phyloP scores from a whole-genome alignment of 2,888 invertebrate species.

The Pollenia amentaria region DNA sequence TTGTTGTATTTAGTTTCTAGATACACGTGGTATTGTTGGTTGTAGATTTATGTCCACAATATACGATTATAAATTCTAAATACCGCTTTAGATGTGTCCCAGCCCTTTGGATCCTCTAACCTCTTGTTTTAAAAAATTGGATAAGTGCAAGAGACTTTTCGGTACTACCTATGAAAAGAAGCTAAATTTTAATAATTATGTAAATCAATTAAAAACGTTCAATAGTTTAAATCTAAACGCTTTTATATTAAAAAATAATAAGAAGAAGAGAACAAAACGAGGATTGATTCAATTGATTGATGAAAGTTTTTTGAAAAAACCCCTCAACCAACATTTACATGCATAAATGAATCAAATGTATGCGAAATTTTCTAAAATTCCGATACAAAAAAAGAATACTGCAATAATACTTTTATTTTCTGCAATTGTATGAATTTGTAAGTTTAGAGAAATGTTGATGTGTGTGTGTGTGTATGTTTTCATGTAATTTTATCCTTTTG shows the following conservation, averaged over 20 bases:
- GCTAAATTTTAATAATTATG: too few relatives aligned
- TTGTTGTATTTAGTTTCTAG: slow-evolving; percentile 50
- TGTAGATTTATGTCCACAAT: slow-evolving; percentile 76
- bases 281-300: too few relatives aligned
- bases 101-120: neutral
- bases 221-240: too few relatives aligned
- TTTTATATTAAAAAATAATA: too few relatives aligned
- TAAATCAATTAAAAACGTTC: too few relatives aligned
- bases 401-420: slow-evolving; percentile 49
- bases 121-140: neutral
- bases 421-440: slow-evolving; percentile 39
- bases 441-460: slow-evolving; percentile 11
- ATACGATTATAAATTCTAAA: slow-evolving; percentile 77
- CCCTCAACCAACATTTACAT: slow-evolving; percentile 10
- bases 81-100: slow-evolving; percentile 57
- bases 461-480: slow-evolving; percentile 8
- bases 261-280: too few relatives aligned
- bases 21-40: slow-evolving; percentile 70
- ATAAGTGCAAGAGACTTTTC: slow-evolving; percentile 18
- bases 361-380: slow-evolving; percentile 62
- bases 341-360: slow-evolving; percentile 55
- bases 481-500: slow-evolving; percentile 30
- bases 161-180: neutral
- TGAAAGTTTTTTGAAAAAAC: neutral
- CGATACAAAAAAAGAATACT: slow-evolving; percentile 64